A percentile compares a stretch with the other conserved stretches of the same genome.
Evolutionary conservation across 2,113 vertebrate genomes (phyloP).

Genomic region (Cynopterus brachyotis): DNA sequence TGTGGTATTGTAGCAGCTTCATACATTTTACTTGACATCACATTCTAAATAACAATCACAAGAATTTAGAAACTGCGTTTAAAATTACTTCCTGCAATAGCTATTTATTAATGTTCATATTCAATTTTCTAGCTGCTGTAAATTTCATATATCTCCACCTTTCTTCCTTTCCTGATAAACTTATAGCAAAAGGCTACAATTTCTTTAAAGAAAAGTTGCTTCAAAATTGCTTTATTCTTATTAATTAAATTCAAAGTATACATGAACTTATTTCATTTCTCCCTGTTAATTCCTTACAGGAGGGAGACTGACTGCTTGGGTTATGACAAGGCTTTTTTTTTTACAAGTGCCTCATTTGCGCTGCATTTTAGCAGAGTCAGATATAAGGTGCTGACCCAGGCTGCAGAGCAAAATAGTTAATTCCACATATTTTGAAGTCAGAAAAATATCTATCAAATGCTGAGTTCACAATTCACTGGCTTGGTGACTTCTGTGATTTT

Average conservation of each 20-base stretch:
- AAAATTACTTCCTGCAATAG: constrained; percentile 9
- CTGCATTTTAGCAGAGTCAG: background rate
- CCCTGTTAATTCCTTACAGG: background rate
- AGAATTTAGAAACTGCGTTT: constrained; percentile 27
- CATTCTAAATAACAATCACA: background rate
- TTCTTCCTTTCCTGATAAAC: constrained; percentile 26
- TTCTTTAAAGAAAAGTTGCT: background rate
- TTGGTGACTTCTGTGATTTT: background rate
- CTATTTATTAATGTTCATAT: constrained; percentile 38
- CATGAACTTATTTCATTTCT: background rate
- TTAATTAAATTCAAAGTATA: constrained; percentile 12
- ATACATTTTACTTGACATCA: background rate
- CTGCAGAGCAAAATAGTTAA: background rate
- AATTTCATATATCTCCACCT: constrained; percentile 11
- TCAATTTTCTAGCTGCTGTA: background rate
- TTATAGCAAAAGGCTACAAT: background rate
- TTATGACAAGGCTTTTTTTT: background rate
- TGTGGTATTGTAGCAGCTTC: background rate
- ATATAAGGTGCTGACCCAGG: background rate
- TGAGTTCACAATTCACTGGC: background rate
- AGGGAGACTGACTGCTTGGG: background rate
- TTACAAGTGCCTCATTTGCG: background rate
- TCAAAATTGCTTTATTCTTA: constrained; percentile 32
- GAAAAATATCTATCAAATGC: background rate
- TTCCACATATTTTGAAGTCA: background rate